Base-by-base conservation (phyloP, 2,113 vertebrate species). In the Sceloporus tristichus region DNA sequence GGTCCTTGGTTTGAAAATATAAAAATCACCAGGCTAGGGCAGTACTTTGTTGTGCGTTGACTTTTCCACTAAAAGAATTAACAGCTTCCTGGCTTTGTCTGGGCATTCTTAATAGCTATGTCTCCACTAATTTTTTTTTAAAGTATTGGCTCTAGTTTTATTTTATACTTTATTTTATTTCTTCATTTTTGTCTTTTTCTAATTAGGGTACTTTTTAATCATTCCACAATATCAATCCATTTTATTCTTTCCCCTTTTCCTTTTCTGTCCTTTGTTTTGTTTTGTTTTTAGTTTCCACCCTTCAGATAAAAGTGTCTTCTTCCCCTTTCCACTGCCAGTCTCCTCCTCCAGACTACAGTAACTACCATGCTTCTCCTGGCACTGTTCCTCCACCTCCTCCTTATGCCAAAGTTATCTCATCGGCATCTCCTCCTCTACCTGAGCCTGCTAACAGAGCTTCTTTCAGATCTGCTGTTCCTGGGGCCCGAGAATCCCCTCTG, bases 271-370 rank as follows among this genome's bases (percentile, higher is more conserved):
- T 91, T 91, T 93, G 34, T 48, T 48, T 48, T 48, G 7, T 48
- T 62, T 62, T 59, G 56, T 59, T 62, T 62, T 93, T 94, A 96
- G 96, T 96, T 95, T 92, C 95, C 85, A 92, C 92, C 92, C 89
- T 88, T 92, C 94, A 97, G 94, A 97, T 97, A 96, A 98, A 98
- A 96, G 78, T 97, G 86, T 97, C 96, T 93, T 96, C 96, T 91
- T 95, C 96, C 87, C 94, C 92, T 88, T 96, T 92, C 94, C 97
- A 97, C 94, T 94, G 95, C 92, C 97, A 97, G 94, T 97, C 97
- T 93, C 96, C 95, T 89, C 88, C 97, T 93, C 95, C 97, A 29
- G 94, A 97, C 95, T 97, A 97, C 94, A 97, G 95, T 95, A 96
- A 95, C 92, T 97, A 95, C 83, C 65, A 93, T 90, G 93, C 89